phyloP scores from a whole-genome alignment of 2,888 invertebrate species.

The Drosophila sordidapex region DNA sequence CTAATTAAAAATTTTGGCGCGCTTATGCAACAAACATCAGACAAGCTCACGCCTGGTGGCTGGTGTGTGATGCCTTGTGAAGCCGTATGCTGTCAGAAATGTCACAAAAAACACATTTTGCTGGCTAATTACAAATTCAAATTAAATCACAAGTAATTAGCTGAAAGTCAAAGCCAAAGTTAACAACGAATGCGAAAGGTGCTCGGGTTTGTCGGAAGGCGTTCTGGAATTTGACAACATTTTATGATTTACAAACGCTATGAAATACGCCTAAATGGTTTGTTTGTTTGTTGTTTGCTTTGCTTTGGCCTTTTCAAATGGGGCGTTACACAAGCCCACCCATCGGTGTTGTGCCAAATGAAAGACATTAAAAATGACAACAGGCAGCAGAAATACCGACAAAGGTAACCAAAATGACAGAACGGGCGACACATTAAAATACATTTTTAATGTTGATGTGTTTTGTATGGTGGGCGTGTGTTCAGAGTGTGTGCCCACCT shows the following conservation, averaged over 20 bases:
- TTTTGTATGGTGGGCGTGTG: conserved; percentile 27
- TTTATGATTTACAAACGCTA: conserved; percentile 76
- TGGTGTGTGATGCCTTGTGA: conserved; percentile 6
- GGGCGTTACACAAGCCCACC: conserved; percentile 38
- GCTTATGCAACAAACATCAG: conserved; percentile 55
- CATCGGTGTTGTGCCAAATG: conserved; percentile 47
- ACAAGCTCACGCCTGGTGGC: conserved; percentile 28
- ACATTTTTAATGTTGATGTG: conserved; percentile 77
- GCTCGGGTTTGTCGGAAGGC: conserved; percentile 11
- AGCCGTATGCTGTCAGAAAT: conserved; percentile 59
- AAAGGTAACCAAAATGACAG: conserved; percentile 53
- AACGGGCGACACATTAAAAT: conserved; percentile 74
- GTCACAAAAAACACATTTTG: conserved; percentile 75
- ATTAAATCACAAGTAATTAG: conserved; percentile 81
- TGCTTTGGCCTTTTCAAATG: background rate
- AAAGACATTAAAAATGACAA: conserved; percentile 72
- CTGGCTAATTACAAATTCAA: conserved; percentile 82
- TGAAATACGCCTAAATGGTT: conserved; percentile 64
- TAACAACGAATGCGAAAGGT: conserved; percentile 25
- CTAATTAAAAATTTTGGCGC: conserved; percentile 66
- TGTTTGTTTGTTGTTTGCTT: conserved; percentile 38
- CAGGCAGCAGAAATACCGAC: conserved; percentile 54
- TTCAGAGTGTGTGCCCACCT: conserved; percentile 12
- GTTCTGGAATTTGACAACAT: conserved; percentile 65
- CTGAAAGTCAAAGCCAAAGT: conserved; percentile 64